Percentiles rank a stretch among this genome's conserved stretches.
These are phyloP conservation scores for Agonum fuliginosum DNA, from an alignment of 2,888 invertebrate genomes.

Conservation along the genomic window DNA sequence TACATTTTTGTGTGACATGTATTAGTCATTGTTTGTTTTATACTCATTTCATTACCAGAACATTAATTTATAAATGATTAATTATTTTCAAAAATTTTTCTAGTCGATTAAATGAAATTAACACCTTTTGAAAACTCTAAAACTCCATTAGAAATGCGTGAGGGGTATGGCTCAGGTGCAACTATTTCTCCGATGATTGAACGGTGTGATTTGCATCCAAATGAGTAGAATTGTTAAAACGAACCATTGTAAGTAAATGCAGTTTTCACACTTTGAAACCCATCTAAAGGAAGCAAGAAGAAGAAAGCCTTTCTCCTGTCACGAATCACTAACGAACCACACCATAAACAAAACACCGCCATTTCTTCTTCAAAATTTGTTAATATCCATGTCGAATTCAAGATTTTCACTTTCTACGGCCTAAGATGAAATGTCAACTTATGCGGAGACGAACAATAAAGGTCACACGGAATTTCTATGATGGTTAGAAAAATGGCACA, in stretches of 20 bases:
- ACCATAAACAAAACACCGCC: neutral
- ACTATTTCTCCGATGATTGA: neutral
- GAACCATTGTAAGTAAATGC: conserved; percentile 13
- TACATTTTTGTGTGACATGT: conserved; percentile 1
- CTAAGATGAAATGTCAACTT: conserved; percentile 53
- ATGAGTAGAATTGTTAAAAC: neutral
- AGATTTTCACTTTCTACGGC: conserved; percentile 54
- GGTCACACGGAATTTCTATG: conserved; percentile 46
- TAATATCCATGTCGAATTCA: conserved; percentile 26
- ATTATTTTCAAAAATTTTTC: too few species aligned
- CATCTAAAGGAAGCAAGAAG: neutral
- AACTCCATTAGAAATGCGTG: neutral
- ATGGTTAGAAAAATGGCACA: conserved; percentile 52
- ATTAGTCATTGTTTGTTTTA: neutral
- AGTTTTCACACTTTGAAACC: neutral
- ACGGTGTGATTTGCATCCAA: neutral
- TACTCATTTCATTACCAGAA: too few species aligned
- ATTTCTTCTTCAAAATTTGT: conserved; percentile 4
- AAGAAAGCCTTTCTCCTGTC: conserved; percentile 25
- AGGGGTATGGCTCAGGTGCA: neutral
- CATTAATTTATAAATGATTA: too few species aligned
- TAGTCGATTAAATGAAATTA: too few species aligned
- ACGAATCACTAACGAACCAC: conserved; percentile 15
- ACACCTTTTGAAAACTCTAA: too few species aligned
- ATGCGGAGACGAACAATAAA: conserved; percentile 50